Evolutionary conservation across 2,797 vertebrate genomes (phyloP).

Genomic region (Spinus olivaceus): DNA sequence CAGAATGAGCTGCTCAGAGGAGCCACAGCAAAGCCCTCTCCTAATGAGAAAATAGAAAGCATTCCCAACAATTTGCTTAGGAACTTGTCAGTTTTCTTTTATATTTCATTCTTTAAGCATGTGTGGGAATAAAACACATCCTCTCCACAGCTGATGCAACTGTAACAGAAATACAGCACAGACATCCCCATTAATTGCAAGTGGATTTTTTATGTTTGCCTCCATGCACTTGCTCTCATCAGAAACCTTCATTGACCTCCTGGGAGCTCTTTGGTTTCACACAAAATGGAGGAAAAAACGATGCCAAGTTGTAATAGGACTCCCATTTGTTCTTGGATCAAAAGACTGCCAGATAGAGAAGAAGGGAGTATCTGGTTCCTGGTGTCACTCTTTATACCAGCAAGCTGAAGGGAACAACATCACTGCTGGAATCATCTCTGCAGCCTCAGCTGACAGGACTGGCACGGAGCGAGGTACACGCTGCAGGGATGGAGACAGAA

Average conservation of each 20-base stretch:
- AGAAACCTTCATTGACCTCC: background rate
- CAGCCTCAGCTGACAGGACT: conserved; percentile 39
- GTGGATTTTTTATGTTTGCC: background rate
- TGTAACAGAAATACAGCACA: background rate
- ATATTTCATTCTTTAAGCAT: background rate
- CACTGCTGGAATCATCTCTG: conserved; percentile 19
- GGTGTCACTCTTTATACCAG: conserved; percentile 6
- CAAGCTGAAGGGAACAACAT: background rate
- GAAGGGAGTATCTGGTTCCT: background rate
- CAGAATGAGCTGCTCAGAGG: background rate
- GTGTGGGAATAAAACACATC: background rate
- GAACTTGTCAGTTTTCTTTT: background rate
- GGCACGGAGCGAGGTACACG: background rate
- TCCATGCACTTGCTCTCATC: background rate
- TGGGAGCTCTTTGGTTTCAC: conserved; percentile 3
- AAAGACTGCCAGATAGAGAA: background rate
- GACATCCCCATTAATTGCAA: background rate
- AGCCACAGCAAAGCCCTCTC: background rate
- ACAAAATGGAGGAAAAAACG: background rate
- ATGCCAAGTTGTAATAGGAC: background rate
- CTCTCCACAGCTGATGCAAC: background rate
- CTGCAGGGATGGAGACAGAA: conserved; percentile 5
- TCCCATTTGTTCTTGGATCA: background rate
- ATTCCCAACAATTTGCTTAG: background rate
- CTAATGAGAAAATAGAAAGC: background rate